These are phyloP conservation scores for Orchesella cincta DNA, from an alignment of 1,140 invertebrate species.

Conservation along the genomic window DNA sequence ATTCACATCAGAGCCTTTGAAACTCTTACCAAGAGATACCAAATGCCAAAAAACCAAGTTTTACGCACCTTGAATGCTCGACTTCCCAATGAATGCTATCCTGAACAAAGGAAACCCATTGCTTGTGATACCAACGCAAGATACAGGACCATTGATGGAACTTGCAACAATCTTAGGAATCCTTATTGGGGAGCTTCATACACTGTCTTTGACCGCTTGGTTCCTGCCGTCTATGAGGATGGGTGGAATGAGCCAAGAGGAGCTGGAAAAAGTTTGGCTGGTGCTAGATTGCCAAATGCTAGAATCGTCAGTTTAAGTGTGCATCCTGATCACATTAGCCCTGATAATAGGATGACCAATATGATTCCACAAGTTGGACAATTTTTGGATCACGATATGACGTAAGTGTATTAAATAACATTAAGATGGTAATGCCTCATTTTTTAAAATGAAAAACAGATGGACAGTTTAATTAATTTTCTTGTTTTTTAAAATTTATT, in stretches of 20 bases:
- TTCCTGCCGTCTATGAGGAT: slow-evolving; percentile 45
- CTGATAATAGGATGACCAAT: slow-evolving; percentile 57
- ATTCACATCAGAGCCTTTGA: slow-evolving; percentile 44
- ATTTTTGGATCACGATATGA: slow-evolving; percentile 49
- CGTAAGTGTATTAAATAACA: slow-evolving; percentile 16
- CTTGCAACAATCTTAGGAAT: slow-evolving; percentile 47
- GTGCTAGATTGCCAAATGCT: slow-evolving; percentile 72
- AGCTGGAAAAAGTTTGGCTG: slow-evolving; percentile 70
- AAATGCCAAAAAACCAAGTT: slow-evolving; percentile 38
- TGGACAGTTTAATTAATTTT: not conserved
- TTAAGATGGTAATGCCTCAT: not conserved
- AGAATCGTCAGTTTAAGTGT: slow-evolving; percentile 83
- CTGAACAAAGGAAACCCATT: slow-evolving; percentile 33
- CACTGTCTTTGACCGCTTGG: slow-evolving; percentile 43
- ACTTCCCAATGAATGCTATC: slow-evolving; percentile 40
- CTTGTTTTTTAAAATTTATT: not conserved
- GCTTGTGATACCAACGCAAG: slow-evolving; percentile 34
- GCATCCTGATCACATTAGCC: slow-evolving; percentile 88
- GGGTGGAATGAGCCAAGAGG: slow-evolving; percentile 46
- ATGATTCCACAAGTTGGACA: slow-evolving; percentile 48
- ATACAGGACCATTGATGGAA: slow-evolving; percentile 46
- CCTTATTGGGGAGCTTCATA: slow-evolving; percentile 43
- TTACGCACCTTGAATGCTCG: slow-evolving; percentile 33
- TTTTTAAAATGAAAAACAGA: not conserved
- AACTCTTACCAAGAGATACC: slow-evolving; percentile 40